Conservation (phyloP, 2,113 vertebrate species). For the Mesocricetus auratus region DNA sequence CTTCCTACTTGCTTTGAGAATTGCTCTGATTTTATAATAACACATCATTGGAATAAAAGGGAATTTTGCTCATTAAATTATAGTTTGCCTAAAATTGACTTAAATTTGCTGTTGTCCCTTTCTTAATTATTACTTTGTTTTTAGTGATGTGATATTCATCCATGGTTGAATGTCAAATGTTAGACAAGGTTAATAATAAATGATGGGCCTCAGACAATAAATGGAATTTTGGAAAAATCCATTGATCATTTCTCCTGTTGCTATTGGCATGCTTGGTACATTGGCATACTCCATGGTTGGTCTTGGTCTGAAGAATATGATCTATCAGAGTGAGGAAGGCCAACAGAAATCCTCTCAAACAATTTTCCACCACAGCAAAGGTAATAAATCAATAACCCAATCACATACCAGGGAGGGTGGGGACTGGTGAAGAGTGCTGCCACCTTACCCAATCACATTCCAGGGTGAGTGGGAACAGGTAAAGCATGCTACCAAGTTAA, state of each 20-base stretch:
- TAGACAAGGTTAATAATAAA: neutral
- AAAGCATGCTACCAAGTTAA: neutral
- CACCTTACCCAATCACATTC: neutral
- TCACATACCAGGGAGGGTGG: neutral
- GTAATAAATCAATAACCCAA: neutral
- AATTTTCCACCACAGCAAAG: neutral
- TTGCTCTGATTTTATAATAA: slow-evolving; percentile 1
- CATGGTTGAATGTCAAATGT: neutral
- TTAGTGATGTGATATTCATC: neutral
- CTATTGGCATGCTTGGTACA: neutral
- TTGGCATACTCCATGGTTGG: neutral
- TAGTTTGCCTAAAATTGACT: slow-evolving; percentile 3
- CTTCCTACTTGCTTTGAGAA: neutral
- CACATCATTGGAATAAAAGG: neutral
- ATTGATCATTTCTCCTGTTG: neutral
- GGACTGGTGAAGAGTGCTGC: neutral
- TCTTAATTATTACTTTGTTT: slow-evolving; percentile 16
- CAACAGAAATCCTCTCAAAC: slow-evolving; percentile 7
- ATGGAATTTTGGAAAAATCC: neutral
- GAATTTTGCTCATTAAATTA: slow-evolving; percentile 11
- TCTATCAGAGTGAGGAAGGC: neutral
- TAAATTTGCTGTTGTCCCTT: neutral
- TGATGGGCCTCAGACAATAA: neutral
- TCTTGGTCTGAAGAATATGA: neutral
- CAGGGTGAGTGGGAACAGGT: no score